A percentile compares a stretch with the other conserved stretches of the same genome.
Conservation (phyloP, 1,140 invertebrate species). For the Pogonomyrmex barbatus region DNA sequence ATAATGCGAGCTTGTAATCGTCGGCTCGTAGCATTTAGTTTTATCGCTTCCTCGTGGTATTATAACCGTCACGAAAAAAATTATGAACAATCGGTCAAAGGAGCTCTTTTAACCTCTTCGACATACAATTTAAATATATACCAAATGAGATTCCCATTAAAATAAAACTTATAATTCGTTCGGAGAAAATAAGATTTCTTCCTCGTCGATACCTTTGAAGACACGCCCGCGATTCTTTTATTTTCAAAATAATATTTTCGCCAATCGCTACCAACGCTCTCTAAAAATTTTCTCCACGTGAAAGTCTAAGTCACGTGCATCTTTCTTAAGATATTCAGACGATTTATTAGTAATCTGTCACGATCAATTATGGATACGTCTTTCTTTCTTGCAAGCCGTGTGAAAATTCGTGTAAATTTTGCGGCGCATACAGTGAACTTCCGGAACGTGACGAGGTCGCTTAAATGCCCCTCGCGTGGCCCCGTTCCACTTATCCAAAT, state of each 20-base stretch:
- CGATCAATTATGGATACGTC: constrained; percentile 15
- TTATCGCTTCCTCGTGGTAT: constrained; percentile 73
- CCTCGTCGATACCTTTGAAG: background rate
- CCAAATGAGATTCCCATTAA: background rate
- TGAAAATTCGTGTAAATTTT: constrained; percentile 34
- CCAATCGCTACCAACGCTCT: background rate
- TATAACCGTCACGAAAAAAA: constrained; percentile 61
- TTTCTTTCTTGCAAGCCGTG: constrained; percentile 9
- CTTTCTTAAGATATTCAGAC: background rate
- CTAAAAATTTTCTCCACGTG: background rate
- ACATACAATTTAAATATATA: background rate
- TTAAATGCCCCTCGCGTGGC: constrained; percentile 38
- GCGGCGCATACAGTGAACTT: constrained; percentile 29
- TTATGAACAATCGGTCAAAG: constrained; percentile 24
- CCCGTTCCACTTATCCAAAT: constrained; percentile 47
- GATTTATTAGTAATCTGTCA: background rate
- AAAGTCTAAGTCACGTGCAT: background rate
- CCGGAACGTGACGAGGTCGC: constrained; percentile 25
- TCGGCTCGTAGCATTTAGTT: constrained; percentile 77
- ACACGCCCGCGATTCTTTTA: background rate
- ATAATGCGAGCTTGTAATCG: constrained; percentile 84
- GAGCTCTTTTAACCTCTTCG: constrained; percentile 28
- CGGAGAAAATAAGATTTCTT: background rate
- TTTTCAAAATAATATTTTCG: background rate
- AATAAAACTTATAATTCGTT: no score